phyloP scores from a whole-genome alignment of 2,113 vertebrate species.

The Murina feae region DNA sequence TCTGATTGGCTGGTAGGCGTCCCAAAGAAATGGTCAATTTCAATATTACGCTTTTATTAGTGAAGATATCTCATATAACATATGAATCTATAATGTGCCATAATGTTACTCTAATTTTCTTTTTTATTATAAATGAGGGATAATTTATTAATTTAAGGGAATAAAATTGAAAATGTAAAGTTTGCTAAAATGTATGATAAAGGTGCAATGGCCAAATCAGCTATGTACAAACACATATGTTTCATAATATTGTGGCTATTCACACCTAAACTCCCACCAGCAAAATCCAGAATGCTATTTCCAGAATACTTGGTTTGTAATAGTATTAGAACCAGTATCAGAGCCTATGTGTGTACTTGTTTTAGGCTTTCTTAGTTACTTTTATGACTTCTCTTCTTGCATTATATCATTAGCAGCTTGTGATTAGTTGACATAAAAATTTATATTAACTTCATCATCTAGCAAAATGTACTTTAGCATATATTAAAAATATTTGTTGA shows the following conservation, averaged over 20 bases:
- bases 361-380: not conserved
- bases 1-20: too few species aligned
- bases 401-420: not conserved
- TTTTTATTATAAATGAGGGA: not conserved
- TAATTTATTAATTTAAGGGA: not conserved
- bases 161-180: not conserved
- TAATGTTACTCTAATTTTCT: not conserved
- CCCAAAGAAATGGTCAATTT: too few species aligned
- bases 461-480: not conserved
- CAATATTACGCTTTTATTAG: too few species aligned
- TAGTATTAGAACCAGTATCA: not conserved
- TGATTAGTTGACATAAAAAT: not conserved
- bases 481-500: not conserved
- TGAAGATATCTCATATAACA: not conserved
- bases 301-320: not conserved
- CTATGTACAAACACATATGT: not conserved
- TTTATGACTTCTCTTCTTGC: not conserved
- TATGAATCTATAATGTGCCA: not conserved
- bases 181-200: not conserved
- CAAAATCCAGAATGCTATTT: not conserved
- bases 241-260: not conserved
- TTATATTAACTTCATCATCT: not conserved
- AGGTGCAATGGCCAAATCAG: not conserved
- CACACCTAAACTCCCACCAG: not conserved
- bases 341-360: not conserved